Conservation (phyloP, 2,797 vertebrate genomes). For the Microhierax caerulescens region DNA sequence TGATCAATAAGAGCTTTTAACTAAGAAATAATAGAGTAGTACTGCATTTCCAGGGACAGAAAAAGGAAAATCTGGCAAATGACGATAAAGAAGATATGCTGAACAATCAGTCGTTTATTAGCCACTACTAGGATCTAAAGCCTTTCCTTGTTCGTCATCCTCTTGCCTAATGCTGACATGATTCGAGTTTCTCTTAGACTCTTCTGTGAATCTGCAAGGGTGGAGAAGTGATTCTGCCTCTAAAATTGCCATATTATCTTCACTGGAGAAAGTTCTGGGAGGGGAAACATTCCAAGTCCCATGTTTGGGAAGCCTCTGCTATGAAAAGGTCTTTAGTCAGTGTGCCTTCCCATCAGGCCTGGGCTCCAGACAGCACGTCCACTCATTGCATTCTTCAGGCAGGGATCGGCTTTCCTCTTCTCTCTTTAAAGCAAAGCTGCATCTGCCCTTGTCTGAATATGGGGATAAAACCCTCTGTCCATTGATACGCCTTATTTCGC, state of each 20-base stretch:
- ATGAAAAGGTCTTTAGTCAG: neutral
- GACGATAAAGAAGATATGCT: neutral
- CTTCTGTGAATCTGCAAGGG: neutral
- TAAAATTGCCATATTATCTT: neutral
- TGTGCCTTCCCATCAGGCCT: accelerated
- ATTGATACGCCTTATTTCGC: neutral
- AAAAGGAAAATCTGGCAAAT: slow-evolving; percentile 28
- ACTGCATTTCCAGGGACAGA: neutral
- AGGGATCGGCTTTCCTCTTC: neutral
- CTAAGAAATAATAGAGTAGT: neutral
- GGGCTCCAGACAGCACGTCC: accelerated
- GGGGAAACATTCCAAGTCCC: neutral
- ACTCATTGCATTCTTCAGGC: neutral
- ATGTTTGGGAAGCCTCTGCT: neutral
- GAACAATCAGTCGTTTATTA: neutral
- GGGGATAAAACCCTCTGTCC: neutral
- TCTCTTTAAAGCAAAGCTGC: neutral
- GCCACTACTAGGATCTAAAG: neutral
- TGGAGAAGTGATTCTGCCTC: neutral
- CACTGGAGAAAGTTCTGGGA: neutral
- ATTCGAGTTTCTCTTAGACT: neutral
- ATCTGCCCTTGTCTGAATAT: neutral
- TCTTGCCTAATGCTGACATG: neutral
- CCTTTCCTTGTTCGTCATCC: neutral
- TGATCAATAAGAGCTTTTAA: slow-evolving; percentile 30